Conservation (phyloP, 92 coral and sea anemone species). For the Actinernus sp. region DNA sequence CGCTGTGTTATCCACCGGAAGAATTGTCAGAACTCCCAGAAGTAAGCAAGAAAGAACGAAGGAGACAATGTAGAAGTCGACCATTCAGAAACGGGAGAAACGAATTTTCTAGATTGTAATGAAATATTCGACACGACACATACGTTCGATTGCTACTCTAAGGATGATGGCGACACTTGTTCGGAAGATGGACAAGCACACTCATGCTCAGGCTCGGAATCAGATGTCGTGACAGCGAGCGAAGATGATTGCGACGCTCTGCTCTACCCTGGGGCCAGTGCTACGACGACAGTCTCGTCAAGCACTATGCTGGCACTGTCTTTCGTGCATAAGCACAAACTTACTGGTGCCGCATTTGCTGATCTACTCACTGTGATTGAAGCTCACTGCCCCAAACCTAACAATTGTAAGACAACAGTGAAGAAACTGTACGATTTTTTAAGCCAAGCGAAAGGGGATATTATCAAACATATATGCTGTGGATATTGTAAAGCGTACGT, state of each 20-base stretch:
- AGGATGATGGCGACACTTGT: no score
- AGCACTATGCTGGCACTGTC: constrained; percentile 52
- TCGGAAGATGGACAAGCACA: no score
- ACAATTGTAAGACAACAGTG: constrained; percentile 54
- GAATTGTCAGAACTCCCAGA: no score
- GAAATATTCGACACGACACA: no score
- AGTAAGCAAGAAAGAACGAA: no score
- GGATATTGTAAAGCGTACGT: constrained; percentile 46
- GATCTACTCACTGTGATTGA: constrained; percentile 67
- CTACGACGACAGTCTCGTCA: constrained; percentile 54
- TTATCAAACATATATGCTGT: constrained; percentile 49
- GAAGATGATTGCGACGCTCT: constrained; percentile 18
- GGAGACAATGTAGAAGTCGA: no score
- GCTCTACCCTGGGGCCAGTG: constrained; percentile 36
- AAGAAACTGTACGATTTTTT: constrained; percentile 34
- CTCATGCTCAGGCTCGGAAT: constrained; percentile 1
- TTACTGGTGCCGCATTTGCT: constrained; percentile 43
- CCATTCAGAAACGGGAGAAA: no score
- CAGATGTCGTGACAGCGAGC: constrained; percentile 4
- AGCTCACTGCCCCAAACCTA: constrained; percentile 67
- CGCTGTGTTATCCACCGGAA: no score
- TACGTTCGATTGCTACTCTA: no score
- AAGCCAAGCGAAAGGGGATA: constrained; percentile 43
- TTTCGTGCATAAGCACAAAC: constrained; percentile 60
- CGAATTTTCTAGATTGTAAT: no score